Conservation (phyloP, 2,888 invertebrate species). For the Apoderus coryli region DNA sequence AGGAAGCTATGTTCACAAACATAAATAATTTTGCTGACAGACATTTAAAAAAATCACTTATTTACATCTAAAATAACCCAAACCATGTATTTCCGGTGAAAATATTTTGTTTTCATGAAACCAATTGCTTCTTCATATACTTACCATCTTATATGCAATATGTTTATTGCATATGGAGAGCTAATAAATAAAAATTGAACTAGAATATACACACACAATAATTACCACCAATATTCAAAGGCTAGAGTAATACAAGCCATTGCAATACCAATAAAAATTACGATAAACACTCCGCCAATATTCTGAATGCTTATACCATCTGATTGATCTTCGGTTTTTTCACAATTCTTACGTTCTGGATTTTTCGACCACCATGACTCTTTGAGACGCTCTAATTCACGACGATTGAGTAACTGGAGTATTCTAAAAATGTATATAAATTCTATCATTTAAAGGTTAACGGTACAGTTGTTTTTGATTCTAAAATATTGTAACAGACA, state of each 20-base stretch:
- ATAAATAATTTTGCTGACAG: too few species aligned
- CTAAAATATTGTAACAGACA: too few species aligned
- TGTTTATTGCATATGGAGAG: too few species aligned
- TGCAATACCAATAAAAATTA: conserved; percentile 90
- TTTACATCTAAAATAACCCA: too few species aligned
- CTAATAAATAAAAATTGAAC: too few species aligned
- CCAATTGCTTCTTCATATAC: conserved; percentile 42
- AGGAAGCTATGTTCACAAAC: too few species aligned
- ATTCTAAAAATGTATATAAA: conserved; percentile 59
- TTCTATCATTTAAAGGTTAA: too few species aligned
- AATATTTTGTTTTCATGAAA: background rate
- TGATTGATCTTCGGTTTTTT: conserved; percentile 81
- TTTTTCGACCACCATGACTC: conserved; percentile 95
- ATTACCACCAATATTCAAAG: conserved; percentile 94
- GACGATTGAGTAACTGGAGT: conserved; percentile 80
- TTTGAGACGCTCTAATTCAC: conserved; percentile 84
- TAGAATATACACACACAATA: too few species aligned
- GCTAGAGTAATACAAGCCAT: conserved; percentile 81
- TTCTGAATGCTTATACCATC: conserved; percentile 97
- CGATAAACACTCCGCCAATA: conserved; percentile 95
- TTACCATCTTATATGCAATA: too few species aligned
- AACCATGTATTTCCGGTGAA: too few species aligned
- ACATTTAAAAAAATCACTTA: too few species aligned
- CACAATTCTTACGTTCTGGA: conserved; percentile 54
- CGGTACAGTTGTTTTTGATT: too few species aligned